phyloP scores from a whole-genome alignment of 2,797 vertebrate genomes.

The Sciurus carolinensis region DNA sequence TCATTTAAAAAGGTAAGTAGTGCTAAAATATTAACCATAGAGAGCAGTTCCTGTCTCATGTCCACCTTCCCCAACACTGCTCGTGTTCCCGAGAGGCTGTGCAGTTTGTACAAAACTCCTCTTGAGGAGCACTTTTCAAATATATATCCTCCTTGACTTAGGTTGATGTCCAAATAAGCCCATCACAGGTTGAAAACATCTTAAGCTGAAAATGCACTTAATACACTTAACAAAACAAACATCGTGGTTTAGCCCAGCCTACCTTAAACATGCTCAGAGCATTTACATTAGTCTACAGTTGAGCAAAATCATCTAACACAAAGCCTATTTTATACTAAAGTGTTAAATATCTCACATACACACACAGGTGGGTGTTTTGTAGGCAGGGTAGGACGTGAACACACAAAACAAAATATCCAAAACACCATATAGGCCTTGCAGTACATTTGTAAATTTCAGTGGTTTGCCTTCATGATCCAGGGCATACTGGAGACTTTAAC shows the following conservation, averaged over 20 bases:
- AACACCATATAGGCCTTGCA: neutral
- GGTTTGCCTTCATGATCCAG: neutral
- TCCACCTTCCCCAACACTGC: neutral
- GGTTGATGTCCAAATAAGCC: neutral
- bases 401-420: neutral
- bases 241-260: neutral
- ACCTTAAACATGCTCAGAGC: neutral
- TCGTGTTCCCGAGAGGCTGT: neutral
- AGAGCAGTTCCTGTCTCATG: neutral
- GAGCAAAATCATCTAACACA: neutral
- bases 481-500: neutral
- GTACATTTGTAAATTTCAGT: neutral
- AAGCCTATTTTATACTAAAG: neutral
- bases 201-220: neutral
- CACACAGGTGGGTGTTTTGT: neutral
- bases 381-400: neutral
- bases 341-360: neutral
- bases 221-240: neutral
- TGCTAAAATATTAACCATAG: neutral
- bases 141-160: neutral
- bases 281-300: neutral
- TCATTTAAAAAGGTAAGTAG: conserved; percentile 18
- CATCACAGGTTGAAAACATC: neutral
- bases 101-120: neutral
- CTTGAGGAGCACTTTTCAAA: neutral